Percentiles rank a stretch among this genome's conserved stretches.
Evolutionary conservation across 2,888 invertebrate species (phyloP).

Genomic region (Hirtodrosophila trivittata): DNA sequence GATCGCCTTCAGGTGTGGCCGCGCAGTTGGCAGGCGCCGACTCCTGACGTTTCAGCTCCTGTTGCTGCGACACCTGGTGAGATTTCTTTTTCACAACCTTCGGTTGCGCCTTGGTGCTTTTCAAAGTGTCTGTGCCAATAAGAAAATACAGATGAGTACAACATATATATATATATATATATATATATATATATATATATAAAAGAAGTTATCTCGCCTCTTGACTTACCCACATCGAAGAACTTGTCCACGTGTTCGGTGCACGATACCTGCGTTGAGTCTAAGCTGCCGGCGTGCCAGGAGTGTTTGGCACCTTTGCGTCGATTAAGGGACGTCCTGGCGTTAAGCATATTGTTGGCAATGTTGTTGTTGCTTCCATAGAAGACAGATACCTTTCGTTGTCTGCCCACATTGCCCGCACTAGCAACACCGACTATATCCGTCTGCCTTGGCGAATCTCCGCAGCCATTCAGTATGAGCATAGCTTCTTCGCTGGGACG

Average conservation of each 20-base stretch:
- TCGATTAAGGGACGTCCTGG: slow-evolving; percentile 49
- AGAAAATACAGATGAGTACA: too few relatives aligned
- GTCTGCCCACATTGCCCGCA: slow-evolving; percentile 53
- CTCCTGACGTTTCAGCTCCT: slow-evolving; percentile 83
- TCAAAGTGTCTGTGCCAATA: slow-evolving; percentile 65
- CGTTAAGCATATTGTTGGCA: slow-evolving; percentile 45
- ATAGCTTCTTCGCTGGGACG: slow-evolving; percentile 91
- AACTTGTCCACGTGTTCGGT: slow-evolving; percentile 61
- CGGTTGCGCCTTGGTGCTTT: slow-evolving; percentile 33
- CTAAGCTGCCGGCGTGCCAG: slow-evolving; percentile 82
- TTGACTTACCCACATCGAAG: slow-evolving; percentile 64
- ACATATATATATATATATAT: too few relatives aligned
- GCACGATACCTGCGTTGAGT: slow-evolving; percentile 74
- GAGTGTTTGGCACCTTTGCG: slow-evolving; percentile 79
- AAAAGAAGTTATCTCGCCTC: fast-evolving
- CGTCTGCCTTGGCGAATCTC: slow-evolving; percentile 56
- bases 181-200: too few relatives aligned
- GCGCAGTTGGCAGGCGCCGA: slow-evolving; percentile 79
- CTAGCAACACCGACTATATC: too few relatives aligned
- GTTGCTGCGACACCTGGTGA: slow-evolving; percentile 22
- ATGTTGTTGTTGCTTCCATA: slow-evolving; percentile 80
- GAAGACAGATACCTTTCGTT: slow-evolving; percentile 81
- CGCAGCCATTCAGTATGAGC: slow-evolving; percentile 85
- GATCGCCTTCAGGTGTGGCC: slow-evolving; percentile 39
- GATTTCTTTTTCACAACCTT: slow-evolving; percentile 54